Conservation (phyloP, 2,888 invertebrate genomes). For the Aradus depressus region DNA sequence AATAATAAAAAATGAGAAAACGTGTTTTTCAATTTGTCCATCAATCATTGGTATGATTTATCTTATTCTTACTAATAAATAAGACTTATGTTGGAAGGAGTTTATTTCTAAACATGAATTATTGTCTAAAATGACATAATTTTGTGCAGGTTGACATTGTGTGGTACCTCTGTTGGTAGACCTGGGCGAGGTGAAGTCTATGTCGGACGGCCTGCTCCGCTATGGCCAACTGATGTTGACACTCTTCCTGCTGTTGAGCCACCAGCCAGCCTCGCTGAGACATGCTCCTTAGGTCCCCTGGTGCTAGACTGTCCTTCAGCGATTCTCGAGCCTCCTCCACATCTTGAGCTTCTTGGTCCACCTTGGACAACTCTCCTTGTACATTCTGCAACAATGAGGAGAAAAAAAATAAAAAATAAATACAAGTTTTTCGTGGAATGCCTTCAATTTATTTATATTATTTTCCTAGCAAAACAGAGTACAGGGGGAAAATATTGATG, state of each 20-base stretch:
- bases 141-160: too few relatives aligned
- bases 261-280: conserved; percentile 67
- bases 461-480: too few relatives aligned
- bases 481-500: too few relatives aligned
- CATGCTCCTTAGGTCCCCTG: conserved; percentile 68
- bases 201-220: conserved; percentile 63
- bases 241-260: conserved; percentile 66
- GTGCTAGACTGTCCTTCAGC: conserved; percentile 72
- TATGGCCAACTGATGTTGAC: conserved; percentile 64
- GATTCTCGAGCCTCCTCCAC: conserved; percentile 66
- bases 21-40: background rate
- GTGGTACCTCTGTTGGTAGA: conserved; percentile 49
- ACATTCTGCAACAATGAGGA: conserved; percentile 22
- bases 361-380: conserved; percentile 22
- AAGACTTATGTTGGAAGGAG: too few relatives aligned
- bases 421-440: too few relatives aligned
- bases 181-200: conserved; percentile 54
- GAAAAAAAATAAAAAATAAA: conserved; percentile 1
- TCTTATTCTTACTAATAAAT: too few relatives aligned
- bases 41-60: background rate
- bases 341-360: conserved; percentile 44
- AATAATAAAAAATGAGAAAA: background rate
- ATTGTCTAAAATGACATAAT: too few relatives aligned
- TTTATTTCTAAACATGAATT: too few relatives aligned
- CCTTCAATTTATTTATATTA: too few relatives aligned